Evolutionary conservation across 2,888 invertebrate species (phyloP).

Genomic region (Drosophila yooni): DNA sequence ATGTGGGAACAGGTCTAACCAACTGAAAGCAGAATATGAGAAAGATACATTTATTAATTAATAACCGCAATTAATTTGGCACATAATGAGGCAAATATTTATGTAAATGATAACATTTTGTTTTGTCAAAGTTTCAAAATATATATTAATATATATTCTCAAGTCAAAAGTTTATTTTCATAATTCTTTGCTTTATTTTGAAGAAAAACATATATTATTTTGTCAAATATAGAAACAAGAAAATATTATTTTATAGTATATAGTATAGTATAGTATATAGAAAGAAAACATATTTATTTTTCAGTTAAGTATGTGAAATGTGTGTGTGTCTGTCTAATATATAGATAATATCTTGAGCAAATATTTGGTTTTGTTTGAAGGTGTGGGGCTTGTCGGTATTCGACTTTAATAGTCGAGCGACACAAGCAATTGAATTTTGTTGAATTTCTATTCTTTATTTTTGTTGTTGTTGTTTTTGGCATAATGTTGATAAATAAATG

Average conservation of each 20-base stretch:
- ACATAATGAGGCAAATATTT: background rate
- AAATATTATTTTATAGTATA: slow-evolving; percentile 39
- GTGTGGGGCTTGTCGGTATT: slow-evolving; percentile 36
- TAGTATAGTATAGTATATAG: slow-evolving; percentile 16
- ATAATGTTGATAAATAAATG: slow-evolving; percentile 15
- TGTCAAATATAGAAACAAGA: slow-evolving; percentile 61
- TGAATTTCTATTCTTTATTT: slow-evolving; percentile 13
- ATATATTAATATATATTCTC: slow-evolving; percentile 10
- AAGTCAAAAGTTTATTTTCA: slow-evolving; percentile 11
- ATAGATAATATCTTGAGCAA: slow-evolving; percentile 54
- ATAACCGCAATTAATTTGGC: background rate
- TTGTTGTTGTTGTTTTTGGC: slow-evolving; percentile 2
- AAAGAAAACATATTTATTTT: slow-evolving; percentile 10
- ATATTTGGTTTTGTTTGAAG: slow-evolving; percentile 53
- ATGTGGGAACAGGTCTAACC: slow-evolving; percentile 95
- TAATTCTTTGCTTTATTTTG: slow-evolving; percentile 16
- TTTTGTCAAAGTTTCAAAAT: background rate
- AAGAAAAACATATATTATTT: slow-evolving; percentile 36
- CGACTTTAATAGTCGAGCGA: slow-evolving; percentile 22
- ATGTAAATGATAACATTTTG: background rate
- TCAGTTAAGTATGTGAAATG: background rate
- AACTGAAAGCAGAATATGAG: slow-evolving; percentile 87
- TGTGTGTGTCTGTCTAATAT: slow-evolving; percentile 8
- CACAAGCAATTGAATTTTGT: slow-evolving; percentile 41
- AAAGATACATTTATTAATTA: slow-evolving; percentile 8